Evolutionary conservation across 35 echinoderm and acorn worm genomes (phyloP).

Genomic region (Apostichopus parvimensis): DNA sequence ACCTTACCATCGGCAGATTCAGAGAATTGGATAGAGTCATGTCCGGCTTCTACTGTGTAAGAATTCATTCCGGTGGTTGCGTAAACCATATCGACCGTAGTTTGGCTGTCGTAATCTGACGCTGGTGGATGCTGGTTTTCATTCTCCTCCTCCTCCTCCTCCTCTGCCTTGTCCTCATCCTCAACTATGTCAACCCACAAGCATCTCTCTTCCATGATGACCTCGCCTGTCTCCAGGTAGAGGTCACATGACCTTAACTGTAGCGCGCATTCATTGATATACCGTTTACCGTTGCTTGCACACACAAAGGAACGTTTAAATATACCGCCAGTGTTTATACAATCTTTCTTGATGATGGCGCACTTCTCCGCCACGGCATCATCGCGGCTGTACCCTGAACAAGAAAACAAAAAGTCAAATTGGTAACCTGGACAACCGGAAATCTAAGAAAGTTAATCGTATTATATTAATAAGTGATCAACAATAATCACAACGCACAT

Average conservation of each 20-base stretch:
- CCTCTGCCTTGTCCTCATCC: neutral
- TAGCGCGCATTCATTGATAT: conserved; percentile 6
- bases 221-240: neutral
- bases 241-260: conserved; percentile 20
- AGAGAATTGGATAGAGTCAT: too few relatives aligned
- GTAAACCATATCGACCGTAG: too few relatives aligned
- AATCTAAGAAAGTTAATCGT: too few relatives aligned
- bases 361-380: neutral
- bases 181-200: neutral
- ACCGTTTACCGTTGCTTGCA: conserved; percentile 7
- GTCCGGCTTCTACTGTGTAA: too few relatives aligned
- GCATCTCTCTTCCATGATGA: conserved; percentile 11
- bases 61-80: too few relatives aligned
- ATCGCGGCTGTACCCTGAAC: neutral
- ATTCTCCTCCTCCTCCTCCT: too few relatives aligned
- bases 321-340: neutral
- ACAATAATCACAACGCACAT: too few relatives aligned
- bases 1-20: too few relatives aligned
- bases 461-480: too few relatives aligned
- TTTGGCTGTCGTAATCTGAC: too few relatives aligned
- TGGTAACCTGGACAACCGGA: neutral
- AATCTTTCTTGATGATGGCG: neutral
- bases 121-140: too few relatives aligned
- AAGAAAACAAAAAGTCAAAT: neutral
- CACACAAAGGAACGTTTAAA: conserved; percentile 10